These are phyloP conservation scores for Lasioglossum morio DNA, from an alignment of 2,888 invertebrate species.

Conservation along the genomic window DNA sequence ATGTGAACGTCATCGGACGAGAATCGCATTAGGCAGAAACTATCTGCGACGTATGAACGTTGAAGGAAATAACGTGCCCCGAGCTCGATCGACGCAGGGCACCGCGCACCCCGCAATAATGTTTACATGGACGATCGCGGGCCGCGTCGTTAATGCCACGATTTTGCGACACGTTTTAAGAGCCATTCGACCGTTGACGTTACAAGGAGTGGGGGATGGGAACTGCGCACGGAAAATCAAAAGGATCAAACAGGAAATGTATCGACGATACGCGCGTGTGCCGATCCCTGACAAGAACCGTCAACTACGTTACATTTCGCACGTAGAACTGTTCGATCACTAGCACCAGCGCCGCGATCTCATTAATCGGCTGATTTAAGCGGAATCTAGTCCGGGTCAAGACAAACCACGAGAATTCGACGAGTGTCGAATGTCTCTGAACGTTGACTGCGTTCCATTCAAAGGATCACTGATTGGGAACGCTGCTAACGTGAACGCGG, in stretches of 20 bases:
- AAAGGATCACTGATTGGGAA: slow-evolving; percentile 44
- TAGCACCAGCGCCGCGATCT: not conserved
- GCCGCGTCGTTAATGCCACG: slow-evolving; percentile 42
- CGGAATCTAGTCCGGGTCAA: not conserved
- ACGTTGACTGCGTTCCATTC: not conserved
- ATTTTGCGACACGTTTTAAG: slow-evolving; percentile 18
- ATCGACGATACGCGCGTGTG: not conserved
- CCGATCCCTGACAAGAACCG: not conserved
- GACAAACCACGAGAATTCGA: not conserved
- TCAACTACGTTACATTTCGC: slow-evolving; percentile 50
- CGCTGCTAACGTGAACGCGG: not conserved
- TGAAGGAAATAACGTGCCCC: not conserved
- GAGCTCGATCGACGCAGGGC: not conserved
- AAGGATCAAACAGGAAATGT: not conserved
- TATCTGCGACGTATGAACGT: not conserved
- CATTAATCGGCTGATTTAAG: not conserved
- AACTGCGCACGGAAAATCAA: not conserved
- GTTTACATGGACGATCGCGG: slow-evolving; percentile 43
- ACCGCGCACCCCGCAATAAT: slow-evolving; percentile 18
- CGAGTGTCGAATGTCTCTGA: not conserved
- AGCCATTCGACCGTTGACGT: slow-evolving; percentile 45
- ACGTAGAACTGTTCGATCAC: slow-evolving; percentile 35
- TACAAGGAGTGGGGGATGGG: not conserved
- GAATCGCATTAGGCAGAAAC: not conserved
- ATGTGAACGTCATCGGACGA: not conserved